Base-by-base conservation (phyloP, 2,113 vertebrate species). In the Orcinus orca region DNA sequence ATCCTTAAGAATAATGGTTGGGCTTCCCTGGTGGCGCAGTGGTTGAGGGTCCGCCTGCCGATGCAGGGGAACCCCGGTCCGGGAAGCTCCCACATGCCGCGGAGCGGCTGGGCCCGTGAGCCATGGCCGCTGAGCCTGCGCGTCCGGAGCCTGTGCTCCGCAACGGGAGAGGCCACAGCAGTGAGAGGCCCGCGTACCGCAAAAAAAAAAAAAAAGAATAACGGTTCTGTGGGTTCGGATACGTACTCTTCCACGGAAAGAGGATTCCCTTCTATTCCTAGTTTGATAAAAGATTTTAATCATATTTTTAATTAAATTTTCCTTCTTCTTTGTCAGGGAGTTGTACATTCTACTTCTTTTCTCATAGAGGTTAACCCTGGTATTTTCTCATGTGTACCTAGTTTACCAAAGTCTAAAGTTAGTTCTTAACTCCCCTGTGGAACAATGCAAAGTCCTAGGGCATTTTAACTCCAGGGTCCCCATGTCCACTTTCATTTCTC, bases 351-450 rank as follows among this genome's bases (percentile, higher is more conserved):
- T 20, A 1, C 12, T 25, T 18, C 36, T 81, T 60, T 15, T 12
- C 47, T 82, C 10, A 0, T 18, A 17, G 18, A 65, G 17, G 36
- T 36, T 8, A 14, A 58, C 4, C 21, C 20, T 77, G 62, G 0
- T 36, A 0, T 2, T 73, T 21, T 74, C 6, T 17, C 29, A 6
- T 0, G 0, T 50, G 41, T 23, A 11, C 53, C 38, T 53, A 17
- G 70, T 80, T 44, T 65, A 10, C 44, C 87, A 23, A 36, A 44
- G 18, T n/a, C 55, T 29, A 2, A 41, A 53, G 23, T 47, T 25
- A 14, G 15, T 77, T 41, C 62, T 60, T 31, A 26, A 18, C 26
- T 33, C 29, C 44, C 21, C 15, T 6, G 2, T 10, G 12, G 13
- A 86, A 11, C 60, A 13, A 15, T 8, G 0, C 6, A 4, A n/a